Evolutionary conservation across 2,797 vertebrate species (phyloP).

Genomic region (Notolepis coatsorum): DNA sequence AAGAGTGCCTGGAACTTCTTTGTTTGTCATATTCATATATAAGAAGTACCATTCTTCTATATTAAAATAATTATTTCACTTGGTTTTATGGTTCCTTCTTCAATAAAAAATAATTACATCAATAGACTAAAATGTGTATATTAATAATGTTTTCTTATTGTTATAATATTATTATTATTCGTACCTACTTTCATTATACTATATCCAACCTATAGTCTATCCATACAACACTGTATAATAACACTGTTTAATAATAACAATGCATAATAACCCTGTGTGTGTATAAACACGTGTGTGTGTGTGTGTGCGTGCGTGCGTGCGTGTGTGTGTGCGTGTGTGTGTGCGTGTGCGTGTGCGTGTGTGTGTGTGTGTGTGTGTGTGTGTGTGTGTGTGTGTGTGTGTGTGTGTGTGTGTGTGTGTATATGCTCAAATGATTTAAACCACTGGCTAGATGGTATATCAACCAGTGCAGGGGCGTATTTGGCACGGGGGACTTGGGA

Average conservation of each 20-base stretch:
- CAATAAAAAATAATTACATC: too few relatives aligned
- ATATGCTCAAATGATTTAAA: neutral
- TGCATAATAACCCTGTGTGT: too few relatives aligned
- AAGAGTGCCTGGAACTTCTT: too few relatives aligned
- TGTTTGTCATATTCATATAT: too few relatives aligned
- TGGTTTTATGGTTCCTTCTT: too few relatives aligned
- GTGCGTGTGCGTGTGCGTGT: slow-evolving; percentile 16
- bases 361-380: neutral
- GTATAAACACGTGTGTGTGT: too few relatives aligned
- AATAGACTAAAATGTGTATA: neutral
- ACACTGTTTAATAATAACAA: too few relatives aligned
- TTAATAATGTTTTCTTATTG: neutral
- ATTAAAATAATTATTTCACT: too few relatives aligned
- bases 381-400: neutral
- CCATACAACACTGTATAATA: neutral
- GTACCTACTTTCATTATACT: neutral
- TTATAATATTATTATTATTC: neutral
- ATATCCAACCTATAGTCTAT: neutral
- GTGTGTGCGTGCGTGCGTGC: slow-evolving; percentile 4
- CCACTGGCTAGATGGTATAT: too few relatives aligned
- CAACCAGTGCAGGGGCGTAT: too few relatives aligned
- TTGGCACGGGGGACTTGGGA: too few relatives aligned
- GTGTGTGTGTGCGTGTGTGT: slow-evolving; percentile 15
- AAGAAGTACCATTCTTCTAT: too few relatives aligned
- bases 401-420: neutral